phyloP scores from a whole-genome alignment of 2,113 vertebrate species.

The Neotragus pygmaeus region DNA sequence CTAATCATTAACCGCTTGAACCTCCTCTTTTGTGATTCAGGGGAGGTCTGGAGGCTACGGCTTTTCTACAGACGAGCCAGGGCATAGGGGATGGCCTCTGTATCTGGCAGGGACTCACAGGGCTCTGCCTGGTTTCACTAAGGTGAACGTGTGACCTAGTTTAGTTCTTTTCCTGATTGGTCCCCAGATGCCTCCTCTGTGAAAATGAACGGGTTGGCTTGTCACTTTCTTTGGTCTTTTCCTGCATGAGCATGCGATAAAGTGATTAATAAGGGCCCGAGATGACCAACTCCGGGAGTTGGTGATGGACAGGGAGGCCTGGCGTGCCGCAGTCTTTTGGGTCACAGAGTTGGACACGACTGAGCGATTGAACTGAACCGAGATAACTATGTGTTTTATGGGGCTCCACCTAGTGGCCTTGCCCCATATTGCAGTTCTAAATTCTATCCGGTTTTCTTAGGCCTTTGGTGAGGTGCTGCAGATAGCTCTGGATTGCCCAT shows the following conservation, averaged over 20 bases:
- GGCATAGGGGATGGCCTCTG: neutral
- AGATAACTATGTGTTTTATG: neutral
- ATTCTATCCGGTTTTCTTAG: neutral
- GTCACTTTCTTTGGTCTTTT: neutral
- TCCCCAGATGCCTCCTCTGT: neutral
- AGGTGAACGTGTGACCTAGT: neutral
- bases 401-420: slow-evolving; percentile 45
- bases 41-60: neutral
- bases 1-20: neutral
- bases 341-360: fast-evolving
- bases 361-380: neutral
- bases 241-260: neutral
- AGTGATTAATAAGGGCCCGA: neutral
- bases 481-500: neutral
- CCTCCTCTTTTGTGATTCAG: neutral
- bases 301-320: neutral
- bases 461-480: neutral
- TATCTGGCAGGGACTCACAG: neutral
- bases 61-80: neutral
- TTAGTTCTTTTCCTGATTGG: neutral
- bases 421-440: neutral
- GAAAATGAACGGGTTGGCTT: neutral
- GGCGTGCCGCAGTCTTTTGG: neutral
- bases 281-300: neutral
- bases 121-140: neutral